Evolutionary conservation across 2,888 invertebrate genomes (phyloP).

Genomic region (Thereva nobilitata): DNA sequence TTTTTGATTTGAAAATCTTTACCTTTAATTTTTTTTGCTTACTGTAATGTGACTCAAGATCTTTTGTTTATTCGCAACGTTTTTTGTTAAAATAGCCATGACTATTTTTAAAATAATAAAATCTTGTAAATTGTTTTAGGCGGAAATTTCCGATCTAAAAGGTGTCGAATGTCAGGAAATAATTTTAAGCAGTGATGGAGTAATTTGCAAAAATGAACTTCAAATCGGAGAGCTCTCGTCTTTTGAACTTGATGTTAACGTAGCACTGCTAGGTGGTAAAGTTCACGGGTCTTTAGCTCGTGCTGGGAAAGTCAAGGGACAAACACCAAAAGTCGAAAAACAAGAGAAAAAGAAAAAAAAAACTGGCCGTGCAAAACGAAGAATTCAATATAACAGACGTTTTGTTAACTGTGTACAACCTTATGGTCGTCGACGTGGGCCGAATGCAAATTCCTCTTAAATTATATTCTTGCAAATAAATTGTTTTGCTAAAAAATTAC

Average conservation of each 20-base stretch:
- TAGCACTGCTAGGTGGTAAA: slow-evolving; percentile 93
- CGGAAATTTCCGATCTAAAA: slow-evolving; percentile 51
- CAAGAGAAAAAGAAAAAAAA: slow-evolving; percentile 99
- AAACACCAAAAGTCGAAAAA: slow-evolving; percentile 99
- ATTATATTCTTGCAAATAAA: too few species aligned
- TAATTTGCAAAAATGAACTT: slow-evolving; percentile 66
- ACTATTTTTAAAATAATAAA: too few species aligned
- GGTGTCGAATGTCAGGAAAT: slow-evolving; percentile 62
- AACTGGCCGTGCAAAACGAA: slow-evolving; percentile 97
- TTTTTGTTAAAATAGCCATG: too few species aligned
- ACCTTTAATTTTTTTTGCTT: too few species aligned
- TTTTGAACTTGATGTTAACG: slow-evolving; percentile 75
- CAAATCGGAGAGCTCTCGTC: slow-evolving; percentile 68
- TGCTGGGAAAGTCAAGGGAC: slow-evolving; percentile 99
- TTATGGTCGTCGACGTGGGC: slow-evolving; percentile 94
- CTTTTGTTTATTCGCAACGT: too few species aligned
- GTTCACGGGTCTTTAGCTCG: slow-evolving; percentile 99
- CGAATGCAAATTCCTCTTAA: slow-evolving; percentile 84
- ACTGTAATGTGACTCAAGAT: too few species aligned
- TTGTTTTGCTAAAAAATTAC: too few species aligned
- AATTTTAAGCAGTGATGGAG: slow-evolving; percentile 73
- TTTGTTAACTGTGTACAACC: slow-evolving; percentile 96
- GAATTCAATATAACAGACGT: slow-evolving; percentile 97
- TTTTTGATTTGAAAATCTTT: too few species aligned
- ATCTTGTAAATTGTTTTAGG: too few species aligned